Percentiles rank a stretch among this genome's conserved stretches.
phyloP scores from a whole-genome alignment of 1,140 invertebrate genomes.

The Odontomachus brunneus region DNA sequence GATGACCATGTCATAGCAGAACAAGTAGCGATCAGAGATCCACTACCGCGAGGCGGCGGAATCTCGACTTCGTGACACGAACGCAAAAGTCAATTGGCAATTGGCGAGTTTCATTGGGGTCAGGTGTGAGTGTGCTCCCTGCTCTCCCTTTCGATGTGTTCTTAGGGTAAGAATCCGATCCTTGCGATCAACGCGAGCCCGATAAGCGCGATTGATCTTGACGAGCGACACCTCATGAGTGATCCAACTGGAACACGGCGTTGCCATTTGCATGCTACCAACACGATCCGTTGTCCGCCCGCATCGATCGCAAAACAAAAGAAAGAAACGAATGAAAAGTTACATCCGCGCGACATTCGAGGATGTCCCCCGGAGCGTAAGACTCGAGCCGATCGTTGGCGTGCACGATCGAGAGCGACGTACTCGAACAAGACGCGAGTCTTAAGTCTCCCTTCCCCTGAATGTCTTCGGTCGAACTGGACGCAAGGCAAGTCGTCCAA shows the following conservation, averaged over 20 bases:
- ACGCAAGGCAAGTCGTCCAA: constrained; percentile 76
- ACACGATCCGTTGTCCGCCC: constrained; percentile 63
- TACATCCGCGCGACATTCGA: constrained; percentile 17
- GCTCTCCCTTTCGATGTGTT: constrained; percentile 80
- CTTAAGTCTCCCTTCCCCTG: constrained; percentile 44
- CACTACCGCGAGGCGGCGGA: constrained; percentile 5
- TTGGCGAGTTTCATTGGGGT: constrained; percentile 84
- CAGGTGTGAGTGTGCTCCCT: constrained; percentile 84
- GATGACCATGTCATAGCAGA: constrained; percentile 83
- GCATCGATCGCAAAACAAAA: constrained; percentile 59
- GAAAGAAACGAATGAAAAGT: not conserved
- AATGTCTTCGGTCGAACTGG: constrained; percentile 73
- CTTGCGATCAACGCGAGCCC: constrained; percentile 64
- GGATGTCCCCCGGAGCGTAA: constrained; percentile 9
- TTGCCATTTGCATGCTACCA: constrained; percentile 79
- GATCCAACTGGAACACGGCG: constrained; percentile 80
- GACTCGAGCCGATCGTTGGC: constrained; percentile 35
- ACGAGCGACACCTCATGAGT: constrained; percentile 80
- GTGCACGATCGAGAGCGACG: constrained; percentile 22
- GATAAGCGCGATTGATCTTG: constrained; percentile 68
- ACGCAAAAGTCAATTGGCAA: constrained; percentile 79
- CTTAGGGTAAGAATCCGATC: constrained; percentile 78
- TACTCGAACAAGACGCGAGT: constrained; percentile 39
- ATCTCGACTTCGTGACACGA: constrained; percentile 28
- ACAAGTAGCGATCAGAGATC: constrained; percentile 2